These are phyloP conservation scores for Peromyscus attwateri DNA, from an alignment of 2,797 vertebrate genomes.

Conservation along the genomic window DNA sequence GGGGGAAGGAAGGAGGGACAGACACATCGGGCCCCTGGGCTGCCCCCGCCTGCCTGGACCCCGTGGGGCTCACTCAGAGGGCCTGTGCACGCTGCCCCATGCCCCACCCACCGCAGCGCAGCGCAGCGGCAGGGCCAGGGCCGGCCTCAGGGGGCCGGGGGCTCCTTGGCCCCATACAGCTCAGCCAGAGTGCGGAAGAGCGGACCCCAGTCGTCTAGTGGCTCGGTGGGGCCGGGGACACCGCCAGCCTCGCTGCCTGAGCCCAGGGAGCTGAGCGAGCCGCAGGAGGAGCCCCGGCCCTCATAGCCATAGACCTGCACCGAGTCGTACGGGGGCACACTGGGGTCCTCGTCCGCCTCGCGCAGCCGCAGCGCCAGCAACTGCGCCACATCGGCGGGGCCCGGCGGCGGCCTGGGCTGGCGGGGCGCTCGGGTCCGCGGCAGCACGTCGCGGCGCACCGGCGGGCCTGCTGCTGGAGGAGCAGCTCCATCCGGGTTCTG, in stretches of 20 bases:
- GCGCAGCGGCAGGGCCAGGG: not conserved
- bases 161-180: slow-evolving; percentile 90
- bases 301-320: slow-evolving; percentile 96
- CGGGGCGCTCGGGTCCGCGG: slow-evolving; percentile 89
- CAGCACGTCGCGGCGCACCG: slow-evolving; percentile 92
- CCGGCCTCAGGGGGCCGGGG: slow-evolving; percentile 62
- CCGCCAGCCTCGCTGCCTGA: slow-evolving; percentile 93
- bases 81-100: slow-evolving; percentile 44
- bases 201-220: slow-evolving; percentile 94
- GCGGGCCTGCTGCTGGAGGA: slow-evolving; percentile 87
- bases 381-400: slow-evolving; percentile 91
- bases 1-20: slow-evolving; percentile 1
- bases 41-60: slow-evolving; percentile 66
- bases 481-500: slow-evolving; percentile 86
- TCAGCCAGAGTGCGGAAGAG: slow-evolving; percentile 94
- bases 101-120: not conserved
- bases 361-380: slow-evolving; percentile 92
- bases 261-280: slow-evolving; percentile 92
- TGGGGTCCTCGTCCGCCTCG: slow-evolving; percentile 94
- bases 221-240: slow-evolving; percentile 78
- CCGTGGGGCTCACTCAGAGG: slow-evolving; percentile 74
- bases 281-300: slow-evolving; percentile 94
- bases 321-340: slow-evolving; percentile 94
- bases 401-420: slow-evolving; percentile 88
- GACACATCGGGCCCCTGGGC: slow-evolving; percentile 52